Conservation (phyloP, 2,797 vertebrate genomes). For the Fringilla coelebs region DNA sequence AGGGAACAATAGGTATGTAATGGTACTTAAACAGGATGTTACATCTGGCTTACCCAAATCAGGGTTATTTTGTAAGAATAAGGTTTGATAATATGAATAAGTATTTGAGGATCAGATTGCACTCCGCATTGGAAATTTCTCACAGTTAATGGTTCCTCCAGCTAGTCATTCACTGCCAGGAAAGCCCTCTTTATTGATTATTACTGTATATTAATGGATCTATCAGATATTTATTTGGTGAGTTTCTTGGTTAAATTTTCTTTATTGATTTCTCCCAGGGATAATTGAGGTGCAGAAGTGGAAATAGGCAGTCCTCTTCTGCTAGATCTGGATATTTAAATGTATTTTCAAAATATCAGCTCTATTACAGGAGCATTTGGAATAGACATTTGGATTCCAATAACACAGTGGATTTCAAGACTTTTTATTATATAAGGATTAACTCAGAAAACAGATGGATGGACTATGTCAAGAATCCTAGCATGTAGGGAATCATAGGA, state of each 20-base stretch:
- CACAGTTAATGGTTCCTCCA: background rate
- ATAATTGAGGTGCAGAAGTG: background rate
- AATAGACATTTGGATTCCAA: background rate
- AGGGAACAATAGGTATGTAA: background rate
- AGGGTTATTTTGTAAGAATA: background rate
- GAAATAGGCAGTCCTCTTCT: background rate
- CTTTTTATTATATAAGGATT: background rate
- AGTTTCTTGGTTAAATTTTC: background rate
- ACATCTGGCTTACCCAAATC: background rate
- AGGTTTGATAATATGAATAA: background rate
- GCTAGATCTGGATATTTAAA: background rate
- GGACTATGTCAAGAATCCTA: background rate
- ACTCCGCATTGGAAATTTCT: background rate
- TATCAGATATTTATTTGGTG: conserved; percentile 13
- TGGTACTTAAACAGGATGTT: background rate
- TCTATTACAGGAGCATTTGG: background rate
- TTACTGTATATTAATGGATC: conserved; percentile 2
- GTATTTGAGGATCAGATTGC: background rate
- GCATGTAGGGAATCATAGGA: background rate
- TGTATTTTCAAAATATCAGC: background rate
- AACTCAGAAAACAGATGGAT: conserved; percentile 3
- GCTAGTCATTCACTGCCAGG: background rate
- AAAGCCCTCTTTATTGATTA: conserved; percentile 3
- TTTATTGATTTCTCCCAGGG: background rate
- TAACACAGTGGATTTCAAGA: background rate